phyloP scores from a whole-genome alignment of 1,140 invertebrate genomes.

The Caerostris extrusa region DNA sequence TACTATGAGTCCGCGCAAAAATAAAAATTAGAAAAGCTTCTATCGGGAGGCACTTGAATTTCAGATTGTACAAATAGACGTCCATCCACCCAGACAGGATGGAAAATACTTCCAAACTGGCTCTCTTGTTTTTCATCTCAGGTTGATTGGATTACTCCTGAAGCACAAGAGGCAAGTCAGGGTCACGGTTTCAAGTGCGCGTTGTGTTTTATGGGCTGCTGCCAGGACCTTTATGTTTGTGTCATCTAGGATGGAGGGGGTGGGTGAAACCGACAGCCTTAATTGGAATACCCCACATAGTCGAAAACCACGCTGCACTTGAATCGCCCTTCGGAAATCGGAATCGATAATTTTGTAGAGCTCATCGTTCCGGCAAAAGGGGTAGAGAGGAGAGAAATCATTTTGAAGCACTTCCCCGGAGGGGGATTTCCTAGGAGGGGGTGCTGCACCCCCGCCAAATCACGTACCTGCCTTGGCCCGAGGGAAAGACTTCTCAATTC shows the following conservation, averaged over 20 bases:
- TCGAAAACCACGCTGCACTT: neutral
- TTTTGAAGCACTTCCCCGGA: slow-evolving; percentile 68
- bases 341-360: slow-evolving; percentile 74
- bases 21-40: too few relatives aligned
- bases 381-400: slow-evolving; percentile 46
- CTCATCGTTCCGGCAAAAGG: slow-evolving; percentile 61
- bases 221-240: slow-evolving; percentile 35
- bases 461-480: slow-evolving; percentile 66
- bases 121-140: neutral
- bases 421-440: slow-evolving; percentile 40
- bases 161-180: neutral
- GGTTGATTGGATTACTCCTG: slow-evolving; percentile 12
- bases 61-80: too few relatives aligned
- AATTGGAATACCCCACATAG: slow-evolving; percentile 28
- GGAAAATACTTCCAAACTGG: neutral
- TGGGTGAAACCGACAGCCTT: neutral
- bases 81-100: neutral
- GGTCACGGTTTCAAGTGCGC: neutral
- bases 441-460: slow-evolving; percentile 49
- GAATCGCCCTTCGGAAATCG: neutral
- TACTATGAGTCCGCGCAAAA: too few relatives aligned
- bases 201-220: slow-evolving; percentile 38
- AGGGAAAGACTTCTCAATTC: slow-evolving; percentile 72
- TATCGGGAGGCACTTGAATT: too few relatives aligned
- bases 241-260: neutral